Base-by-base conservation (phyloP, 2,888 invertebrate genomes). In the Eristalis arbustorum region DNA sequence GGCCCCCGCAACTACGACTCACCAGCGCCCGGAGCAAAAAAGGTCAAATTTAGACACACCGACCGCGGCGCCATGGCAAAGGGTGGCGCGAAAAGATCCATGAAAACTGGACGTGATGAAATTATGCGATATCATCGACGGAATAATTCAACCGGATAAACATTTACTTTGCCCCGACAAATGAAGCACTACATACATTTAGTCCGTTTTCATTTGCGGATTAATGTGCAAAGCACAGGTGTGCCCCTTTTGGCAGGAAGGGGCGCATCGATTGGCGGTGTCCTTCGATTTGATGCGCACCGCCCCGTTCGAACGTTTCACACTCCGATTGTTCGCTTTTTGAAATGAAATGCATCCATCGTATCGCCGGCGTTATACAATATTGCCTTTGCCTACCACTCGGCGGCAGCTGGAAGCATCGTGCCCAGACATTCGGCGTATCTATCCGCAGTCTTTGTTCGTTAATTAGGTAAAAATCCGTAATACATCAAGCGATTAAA, bases 121-220 rank as follows among this genome's bases (percentile, higher is more conserved):
- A 85, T 81, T 77, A 85, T 84, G 76, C 84, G 76, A 67, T 49
- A 59, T 73, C 84, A 81, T 81, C 63, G 84, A 42, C 56, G 76
- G 72, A 85, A 77, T 85, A 66, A 68, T 56, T 85, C 73, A 40
- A 73, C 81, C 84, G 81, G 68, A 85, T 85, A 85, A 85, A 77
- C 81, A 84, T 84, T 80, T 84, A 84, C 84, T 81, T 84, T 80
- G 75, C 59, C 69, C 62, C 56, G 61, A 40, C 66, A 77, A 31
- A 37, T 42, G 66, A 63, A 62, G 28, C 25, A 72, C 67, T 72
- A 25, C 61, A 40, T 25, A 49, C 64, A 71, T 82, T 42, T 62
- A 25, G 61, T 66, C 25, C 23, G 42, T 67, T 57, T 72, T 67
- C 67, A 77, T 73, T 72, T 49, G 49, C 49, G 56, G 40, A 75